A percentile compares a stretch with the other conserved stretches of the same genome.
phyloP scores from a whole-genome alignment of 1,140 invertebrate genomes.

The Hyphantria cunea region DNA sequence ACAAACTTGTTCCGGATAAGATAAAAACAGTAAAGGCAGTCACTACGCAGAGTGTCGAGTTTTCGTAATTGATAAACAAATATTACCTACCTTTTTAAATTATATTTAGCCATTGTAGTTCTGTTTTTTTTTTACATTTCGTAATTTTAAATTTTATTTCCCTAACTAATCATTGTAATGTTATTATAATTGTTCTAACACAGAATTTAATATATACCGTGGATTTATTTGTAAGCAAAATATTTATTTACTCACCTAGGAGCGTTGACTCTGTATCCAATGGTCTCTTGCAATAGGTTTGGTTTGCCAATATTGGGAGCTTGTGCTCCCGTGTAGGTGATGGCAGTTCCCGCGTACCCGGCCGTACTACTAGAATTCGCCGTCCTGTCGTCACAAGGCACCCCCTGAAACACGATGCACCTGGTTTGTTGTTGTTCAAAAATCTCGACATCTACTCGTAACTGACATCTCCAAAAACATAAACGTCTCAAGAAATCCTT shows the following conservation, averaged over 20 bases:
- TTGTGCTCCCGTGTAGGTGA: constrained; percentile 64
- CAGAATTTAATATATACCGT: too few species aligned
- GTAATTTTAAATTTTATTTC: too few species aligned
- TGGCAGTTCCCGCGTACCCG: constrained; percentile 63
- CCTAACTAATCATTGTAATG: too few species aligned
- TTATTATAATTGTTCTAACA: too few species aligned
- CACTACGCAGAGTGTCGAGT: constrained; percentile 23
- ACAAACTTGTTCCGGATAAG: constrained; percentile 79
- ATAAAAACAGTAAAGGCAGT: constrained; percentile 64
- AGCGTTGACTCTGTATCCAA: constrained; percentile 74
- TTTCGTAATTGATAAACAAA: constrained; percentile 39
- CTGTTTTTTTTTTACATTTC: background rate
- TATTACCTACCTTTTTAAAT: constrained; percentile 6
- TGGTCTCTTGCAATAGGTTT: constrained; percentile 69
- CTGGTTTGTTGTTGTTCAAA: constrained; percentile 56
- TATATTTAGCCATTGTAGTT: background rate
- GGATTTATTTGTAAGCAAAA: background rate
- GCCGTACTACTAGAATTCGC: constrained; percentile 72
- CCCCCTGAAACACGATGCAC: constrained; percentile 73
- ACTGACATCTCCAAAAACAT: constrained; percentile 25
- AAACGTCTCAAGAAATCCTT: constrained; percentile 9
- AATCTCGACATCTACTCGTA: constrained; percentile 27
- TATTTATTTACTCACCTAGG: constrained; percentile 62
- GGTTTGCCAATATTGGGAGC: constrained; percentile 71
- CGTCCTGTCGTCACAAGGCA: constrained; percentile 71